These are phyloP conservation scores for Progne subis DNA, from an alignment of 2,113 vertebrate species.

Conservation along the genomic window DNA sequence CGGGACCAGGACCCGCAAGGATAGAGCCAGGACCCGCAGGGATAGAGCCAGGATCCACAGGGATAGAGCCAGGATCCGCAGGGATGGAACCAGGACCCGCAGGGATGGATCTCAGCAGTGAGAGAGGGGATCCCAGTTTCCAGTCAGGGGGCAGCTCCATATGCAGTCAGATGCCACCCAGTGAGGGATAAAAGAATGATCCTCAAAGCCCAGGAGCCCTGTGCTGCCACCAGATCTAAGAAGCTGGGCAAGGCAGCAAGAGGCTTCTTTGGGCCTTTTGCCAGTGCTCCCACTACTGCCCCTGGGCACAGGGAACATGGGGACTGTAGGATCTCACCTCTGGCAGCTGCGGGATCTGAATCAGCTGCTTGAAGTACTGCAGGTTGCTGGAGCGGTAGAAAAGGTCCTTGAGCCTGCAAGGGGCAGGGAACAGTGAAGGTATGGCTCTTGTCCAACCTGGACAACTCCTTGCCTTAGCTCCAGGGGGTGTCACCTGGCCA, in stretches of 20 bases:
- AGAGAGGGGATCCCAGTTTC: background rate
- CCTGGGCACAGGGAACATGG: background rate
- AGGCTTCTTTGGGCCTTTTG: background rate
- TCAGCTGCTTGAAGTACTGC: constrained; percentile 96
- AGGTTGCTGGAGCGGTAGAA: constrained; percentile 98
- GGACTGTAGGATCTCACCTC: constrained; percentile 79
- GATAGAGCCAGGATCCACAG: background rate
- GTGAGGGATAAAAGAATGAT: background rate
- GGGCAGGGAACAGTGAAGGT: background rate
- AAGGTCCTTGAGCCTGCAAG: constrained; percentile 89
- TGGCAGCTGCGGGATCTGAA: constrained; percentile 96
- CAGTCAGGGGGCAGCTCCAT: background rate
- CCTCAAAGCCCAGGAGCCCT: background rate
- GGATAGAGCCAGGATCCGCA: background rate
- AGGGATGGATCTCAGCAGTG: background rate
- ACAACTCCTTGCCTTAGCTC: background rate
- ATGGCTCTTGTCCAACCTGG: background rate
- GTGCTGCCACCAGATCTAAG: background rate
- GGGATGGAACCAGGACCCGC: background rate
- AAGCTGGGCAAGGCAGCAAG: background rate
- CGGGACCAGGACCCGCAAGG: background rate
- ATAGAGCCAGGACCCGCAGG: background rate
- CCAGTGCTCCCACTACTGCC: background rate
- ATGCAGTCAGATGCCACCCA: background rate
- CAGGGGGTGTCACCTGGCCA: background rate